phyloP scores from a whole-genome alignment of 1,140 invertebrate genomes.

The Achroia grisella region DNA sequence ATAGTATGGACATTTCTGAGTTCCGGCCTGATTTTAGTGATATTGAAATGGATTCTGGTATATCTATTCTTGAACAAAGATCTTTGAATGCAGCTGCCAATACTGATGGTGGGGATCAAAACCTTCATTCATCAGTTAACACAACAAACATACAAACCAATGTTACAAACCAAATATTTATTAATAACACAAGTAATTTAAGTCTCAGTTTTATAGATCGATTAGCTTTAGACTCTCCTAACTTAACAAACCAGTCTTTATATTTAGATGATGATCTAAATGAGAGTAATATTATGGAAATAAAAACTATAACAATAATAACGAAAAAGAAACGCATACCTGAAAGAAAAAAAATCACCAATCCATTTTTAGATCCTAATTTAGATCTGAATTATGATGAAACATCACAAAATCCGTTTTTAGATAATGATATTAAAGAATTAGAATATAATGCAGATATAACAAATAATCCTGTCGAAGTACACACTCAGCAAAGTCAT shows the following conservation, averaged over 20 bases:
- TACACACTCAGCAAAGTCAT: neutral
- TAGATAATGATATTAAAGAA: constrained; percentile 22
- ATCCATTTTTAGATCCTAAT: constrained; percentile 63
- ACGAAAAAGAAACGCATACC: constrained; percentile 52
- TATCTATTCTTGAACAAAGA: constrained; percentile 47
- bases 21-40: constrained; percentile 8
- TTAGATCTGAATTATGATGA: constrained; percentile 21
- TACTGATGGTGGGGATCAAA: constrained; percentile 23
- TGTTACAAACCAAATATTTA: constrained; percentile 51
- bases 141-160: constrained; percentile 47
- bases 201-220: constrained; percentile 69
- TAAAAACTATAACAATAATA: constrained; percentile 69
- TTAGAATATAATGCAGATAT: constrained; percentile 42
- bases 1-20: constrained; percentile 3
- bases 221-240: constrained; percentile 56
- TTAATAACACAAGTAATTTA: constrained; percentile 52
- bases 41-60: constrained; percentile 45
- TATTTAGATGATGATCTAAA: constrained; percentile 71
- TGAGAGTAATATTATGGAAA: constrained; percentile 73
- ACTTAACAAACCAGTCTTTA: constrained; percentile 48
- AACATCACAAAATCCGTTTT: constrained; percentile 42
- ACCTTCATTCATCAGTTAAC: constrained; percentile 27
- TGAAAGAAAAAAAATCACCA: constrained; percentile 47
- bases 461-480: constrained; percentile 21
- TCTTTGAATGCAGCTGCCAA: constrained; percentile 21